Conservation (phyloP, 2,113 vertebrate genomes). For the Symphodus melops region DNA sequence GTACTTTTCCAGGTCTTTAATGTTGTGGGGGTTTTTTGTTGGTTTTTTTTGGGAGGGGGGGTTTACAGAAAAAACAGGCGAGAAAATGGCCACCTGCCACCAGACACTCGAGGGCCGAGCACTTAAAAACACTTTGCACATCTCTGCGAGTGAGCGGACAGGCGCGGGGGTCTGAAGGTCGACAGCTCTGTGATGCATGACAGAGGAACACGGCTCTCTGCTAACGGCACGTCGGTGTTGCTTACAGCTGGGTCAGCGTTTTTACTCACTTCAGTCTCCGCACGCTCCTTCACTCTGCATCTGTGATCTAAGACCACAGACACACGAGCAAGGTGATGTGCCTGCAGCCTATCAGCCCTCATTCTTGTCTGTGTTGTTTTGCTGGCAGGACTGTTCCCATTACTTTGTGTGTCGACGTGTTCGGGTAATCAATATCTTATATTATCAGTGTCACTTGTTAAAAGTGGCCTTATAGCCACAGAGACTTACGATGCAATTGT, state of each 20-base stretch:
- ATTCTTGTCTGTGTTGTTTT: background rate
- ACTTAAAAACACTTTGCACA: conserved; percentile 40
- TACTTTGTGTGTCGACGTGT: background rate
- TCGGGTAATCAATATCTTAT: too few species aligned
- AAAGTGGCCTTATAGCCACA: too few species aligned
- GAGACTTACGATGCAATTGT: too few species aligned
- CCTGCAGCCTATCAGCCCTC: background rate
- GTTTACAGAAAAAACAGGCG: conserved; percentile 8
- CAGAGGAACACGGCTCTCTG: conserved; percentile 51
- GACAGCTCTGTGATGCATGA: conserved; percentile 66
- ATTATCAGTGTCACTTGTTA: too few species aligned
- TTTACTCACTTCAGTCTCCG: conserved; percentile 25
- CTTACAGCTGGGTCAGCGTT: conserved; percentile 63
- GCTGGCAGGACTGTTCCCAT: background rate
- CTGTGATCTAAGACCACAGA: conserved; percentile 30
- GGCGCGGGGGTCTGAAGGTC: conserved; percentile 55
- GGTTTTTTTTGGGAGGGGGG: too few species aligned
- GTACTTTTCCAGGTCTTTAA: background rate
- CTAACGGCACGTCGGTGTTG: conserved; percentile 28
- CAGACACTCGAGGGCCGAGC: conserved; percentile 5
- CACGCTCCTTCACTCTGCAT: conserved; percentile 4
- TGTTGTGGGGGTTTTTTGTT: background rate
- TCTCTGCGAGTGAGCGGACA: conserved; percentile 33
- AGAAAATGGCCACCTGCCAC: conserved; percentile 20
- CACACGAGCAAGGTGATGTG: conserved; percentile 33